Percentiles rank a stretch among this genome's conserved stretches.
phyloP scores from a whole-genome alignment of 2,797 vertebrate genomes.

The Enoplosus armatus region DNA sequence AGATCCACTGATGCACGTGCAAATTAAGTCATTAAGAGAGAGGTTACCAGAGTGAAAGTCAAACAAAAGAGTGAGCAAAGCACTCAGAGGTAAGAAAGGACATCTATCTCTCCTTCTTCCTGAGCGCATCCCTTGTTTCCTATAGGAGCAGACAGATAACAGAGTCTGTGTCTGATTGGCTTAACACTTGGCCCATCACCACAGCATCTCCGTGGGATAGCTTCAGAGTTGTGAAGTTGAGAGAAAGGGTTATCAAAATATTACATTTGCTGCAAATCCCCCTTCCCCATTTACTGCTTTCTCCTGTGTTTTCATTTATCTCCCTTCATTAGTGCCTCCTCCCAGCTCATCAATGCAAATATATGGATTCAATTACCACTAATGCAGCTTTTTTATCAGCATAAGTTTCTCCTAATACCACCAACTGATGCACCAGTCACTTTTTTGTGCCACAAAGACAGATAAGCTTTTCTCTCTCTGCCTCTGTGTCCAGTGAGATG shows the following conservation, averaged over 20 bases:
- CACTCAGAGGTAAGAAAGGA: slow-evolving; percentile 1
- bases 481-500: not conserved
- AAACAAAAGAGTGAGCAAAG: not conserved
- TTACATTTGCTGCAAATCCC: slow-evolving; percentile 23
- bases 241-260: slow-evolving; percentile 29
- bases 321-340: slow-evolving; percentile 52
- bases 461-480: not conserved
- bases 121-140: slow-evolving; percentile 14
- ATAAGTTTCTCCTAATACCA: not conserved
- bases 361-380: slow-evolving; percentile 56
- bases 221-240: slow-evolving; percentile 2
- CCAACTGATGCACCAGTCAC: slow-evolving; percentile 8
- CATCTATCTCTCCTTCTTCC: slow-evolving; percentile 16
- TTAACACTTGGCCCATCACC: slow-evolving; percentile 17
- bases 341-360: slow-evolving; percentile 59
- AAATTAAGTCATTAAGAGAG: not conserved
- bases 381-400: slow-evolving; percentile 47
- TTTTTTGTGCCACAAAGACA: slow-evolving; percentile 1
- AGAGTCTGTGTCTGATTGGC: slow-evolving; percentile 18
- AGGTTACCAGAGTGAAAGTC: not conserved
- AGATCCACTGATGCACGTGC: not conserved
- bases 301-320: slow-evolving; percentile 38
- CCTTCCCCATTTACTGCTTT: slow-evolving; percentile 1
- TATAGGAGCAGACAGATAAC: slow-evolving; percentile 21
- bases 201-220: not conserved